Conservation (phyloP, 1,140 invertebrate species). For the Leptestheria dahalacensis region DNA sequence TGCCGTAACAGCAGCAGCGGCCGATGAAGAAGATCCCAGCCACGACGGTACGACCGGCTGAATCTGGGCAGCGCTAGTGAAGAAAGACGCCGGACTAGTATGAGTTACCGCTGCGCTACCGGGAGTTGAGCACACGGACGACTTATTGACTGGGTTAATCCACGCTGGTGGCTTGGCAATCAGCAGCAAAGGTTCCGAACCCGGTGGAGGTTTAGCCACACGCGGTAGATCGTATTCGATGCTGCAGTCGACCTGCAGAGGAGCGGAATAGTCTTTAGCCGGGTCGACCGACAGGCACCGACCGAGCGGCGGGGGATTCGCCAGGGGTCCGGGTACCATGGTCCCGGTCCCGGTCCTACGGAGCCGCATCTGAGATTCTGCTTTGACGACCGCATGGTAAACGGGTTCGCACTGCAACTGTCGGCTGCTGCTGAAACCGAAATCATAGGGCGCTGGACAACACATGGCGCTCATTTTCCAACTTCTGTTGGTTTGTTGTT, state of each 20-base stretch:
- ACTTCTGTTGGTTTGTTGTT: background rate
- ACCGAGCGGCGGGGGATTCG: background rate
- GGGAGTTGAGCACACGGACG: too few species aligned
- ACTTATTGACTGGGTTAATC: too few species aligned
- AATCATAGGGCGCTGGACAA: slow-evolving; percentile 3
- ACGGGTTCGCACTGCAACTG: background rate
- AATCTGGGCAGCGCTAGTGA: too few species aligned
- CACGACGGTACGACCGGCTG: too few species aligned
- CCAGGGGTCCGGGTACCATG: background rate
- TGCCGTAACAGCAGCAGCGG: background rate
- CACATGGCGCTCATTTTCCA: slow-evolving; percentile 2
- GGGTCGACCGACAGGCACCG: slow-evolving; percentile 3
- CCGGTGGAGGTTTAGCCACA: slow-evolving; percentile 58
- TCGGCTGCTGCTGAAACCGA: background rate
- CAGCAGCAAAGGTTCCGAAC: slow-evolving; percentile 29
- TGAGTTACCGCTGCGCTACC: too few species aligned
- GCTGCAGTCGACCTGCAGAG: slow-evolving; percentile 65
- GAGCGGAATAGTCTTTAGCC: slow-evolving; percentile 51
- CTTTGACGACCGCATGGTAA: background rate
- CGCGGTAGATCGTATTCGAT: slow-evolving; percentile 69
- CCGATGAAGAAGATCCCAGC: too few species aligned
- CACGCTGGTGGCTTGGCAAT: slow-evolving; percentile 9
- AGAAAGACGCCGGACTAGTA: too few species aligned
- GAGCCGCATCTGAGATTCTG: background rate
- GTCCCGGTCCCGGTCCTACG: background rate